Conservation (phyloP, 2,888 invertebrate genomes). For the Andrena trimmerana region DNA sequence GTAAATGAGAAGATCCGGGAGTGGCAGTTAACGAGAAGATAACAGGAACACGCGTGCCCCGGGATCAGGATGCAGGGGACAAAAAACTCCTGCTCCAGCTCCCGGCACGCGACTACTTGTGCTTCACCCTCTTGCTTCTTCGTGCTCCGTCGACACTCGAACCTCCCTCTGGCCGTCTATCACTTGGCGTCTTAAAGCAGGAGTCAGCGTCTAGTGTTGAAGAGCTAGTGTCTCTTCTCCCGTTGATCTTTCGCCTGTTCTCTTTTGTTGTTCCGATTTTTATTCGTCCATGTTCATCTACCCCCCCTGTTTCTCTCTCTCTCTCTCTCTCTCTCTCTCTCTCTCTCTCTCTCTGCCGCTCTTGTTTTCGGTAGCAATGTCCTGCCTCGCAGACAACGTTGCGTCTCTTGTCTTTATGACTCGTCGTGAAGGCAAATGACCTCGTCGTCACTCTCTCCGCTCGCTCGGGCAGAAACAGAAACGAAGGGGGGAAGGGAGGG, state of each 20-base stretch:
- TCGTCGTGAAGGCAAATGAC: slow-evolving; percentile 60
- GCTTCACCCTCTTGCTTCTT: background rate
- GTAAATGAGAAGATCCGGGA: slow-evolving; percentile 30
- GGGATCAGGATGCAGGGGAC: slow-evolving; percentile 32
- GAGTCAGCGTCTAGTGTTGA: slow-evolving; percentile 9
- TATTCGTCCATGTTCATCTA: too few species aligned
- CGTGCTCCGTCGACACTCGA: background rate
- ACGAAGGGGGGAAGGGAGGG: background rate
- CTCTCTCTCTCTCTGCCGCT: background rate
- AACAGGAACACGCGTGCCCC: slow-evolving; percentile 60
- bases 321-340: background rate
- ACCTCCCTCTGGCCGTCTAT: background rate
- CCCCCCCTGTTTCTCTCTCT: background rate
- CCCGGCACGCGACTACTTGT: slow-evolving; percentile 63
- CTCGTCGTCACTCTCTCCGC: slow-evolving; percentile 41
- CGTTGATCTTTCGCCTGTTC: background rate
- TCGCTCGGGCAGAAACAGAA: slow-evolving; percentile 15
- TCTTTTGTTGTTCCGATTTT: background rate
- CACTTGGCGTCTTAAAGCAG: slow-evolving; percentile 25
- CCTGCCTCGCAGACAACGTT: slow-evolving; percentile 33
- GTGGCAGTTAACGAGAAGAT: slow-evolving; percentile 53
- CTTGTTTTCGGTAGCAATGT: background rate
- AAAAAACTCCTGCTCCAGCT: slow-evolving; percentile 39
- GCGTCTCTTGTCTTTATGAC: slow-evolving; percentile 53
- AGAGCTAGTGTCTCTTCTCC: background rate